Evolutionary conservation across 1,140 invertebrate species (phyloP).

Genomic region (Meloidogyne floridensis): DNA sequence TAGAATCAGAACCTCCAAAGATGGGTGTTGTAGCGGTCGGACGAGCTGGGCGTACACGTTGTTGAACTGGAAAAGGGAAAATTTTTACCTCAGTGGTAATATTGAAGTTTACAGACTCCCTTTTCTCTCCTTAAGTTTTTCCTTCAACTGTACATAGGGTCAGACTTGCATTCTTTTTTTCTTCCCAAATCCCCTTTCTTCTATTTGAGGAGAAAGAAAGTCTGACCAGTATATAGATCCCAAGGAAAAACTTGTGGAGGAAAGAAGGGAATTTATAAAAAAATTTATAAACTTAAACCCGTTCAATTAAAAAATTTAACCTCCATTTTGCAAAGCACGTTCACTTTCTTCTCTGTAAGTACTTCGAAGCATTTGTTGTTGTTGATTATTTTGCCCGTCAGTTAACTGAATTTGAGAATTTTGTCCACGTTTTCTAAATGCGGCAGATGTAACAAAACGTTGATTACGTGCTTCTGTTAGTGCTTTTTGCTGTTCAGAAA

Average conservation of each 20-base stretch:
- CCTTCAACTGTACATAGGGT: too few relatives aligned
- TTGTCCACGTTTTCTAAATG: conserved; percentile 27
- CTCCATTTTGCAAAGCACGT: conserved; percentile 26
- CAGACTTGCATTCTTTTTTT: too few relatives aligned
- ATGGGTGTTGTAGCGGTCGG: not conserved
- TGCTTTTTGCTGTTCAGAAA: not conserved
- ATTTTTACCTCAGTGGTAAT: too few relatives aligned
- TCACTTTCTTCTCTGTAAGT: conserved; percentile 32
- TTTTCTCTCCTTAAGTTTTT: too few relatives aligned
- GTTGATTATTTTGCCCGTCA: not conserved
- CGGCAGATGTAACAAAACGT: conserved; percentile 31
- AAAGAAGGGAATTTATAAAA: too few relatives aligned
- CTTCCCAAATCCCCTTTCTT: too few relatives aligned
- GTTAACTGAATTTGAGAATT: conserved; percentile 24
- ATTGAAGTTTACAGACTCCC: too few relatives aligned
- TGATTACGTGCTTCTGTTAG: conserved; percentile 18
- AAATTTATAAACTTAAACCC: too few relatives aligned
- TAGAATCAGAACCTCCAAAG: not conserved
- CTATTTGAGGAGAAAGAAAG: too few relatives aligned
- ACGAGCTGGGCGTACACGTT: not conserved
- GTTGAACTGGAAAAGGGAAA: not conserved
- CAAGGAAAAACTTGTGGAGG: too few relatives aligned
- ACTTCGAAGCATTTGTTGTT: conserved; percentile 15
- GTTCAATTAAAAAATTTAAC: not conserved
- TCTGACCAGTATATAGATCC: too few relatives aligned